Evolutionary conservation across 2,888 invertebrate genomes (phyloP).

Genomic region (Trissonchulus latispiculum): DNA sequence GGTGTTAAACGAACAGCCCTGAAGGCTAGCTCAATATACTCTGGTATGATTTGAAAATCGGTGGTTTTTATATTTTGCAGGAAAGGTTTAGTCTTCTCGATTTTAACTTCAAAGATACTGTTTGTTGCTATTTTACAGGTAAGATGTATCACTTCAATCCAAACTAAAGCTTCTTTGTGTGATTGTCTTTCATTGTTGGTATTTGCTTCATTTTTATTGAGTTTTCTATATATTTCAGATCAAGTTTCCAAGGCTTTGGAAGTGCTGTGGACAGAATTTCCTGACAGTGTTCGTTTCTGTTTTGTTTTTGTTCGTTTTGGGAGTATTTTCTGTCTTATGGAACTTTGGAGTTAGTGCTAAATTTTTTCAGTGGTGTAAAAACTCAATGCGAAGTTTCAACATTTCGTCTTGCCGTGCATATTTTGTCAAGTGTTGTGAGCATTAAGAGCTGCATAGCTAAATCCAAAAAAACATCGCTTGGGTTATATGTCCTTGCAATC

Average conservation of each 20-base stretch:
- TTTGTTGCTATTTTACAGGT: no score
- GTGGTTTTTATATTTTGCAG: not conserved
- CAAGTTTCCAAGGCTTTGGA: conserved; percentile 43
- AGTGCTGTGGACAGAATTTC: conserved; percentile 30
- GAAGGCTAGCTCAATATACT: conserved; percentile 40
- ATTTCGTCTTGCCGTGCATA: not conserved
- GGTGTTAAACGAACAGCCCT: conserved; percentile 43
- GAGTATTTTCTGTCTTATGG: no score
- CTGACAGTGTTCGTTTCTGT: not conserved
- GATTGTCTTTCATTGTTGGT: not conserved
- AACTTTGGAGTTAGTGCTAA: no score
- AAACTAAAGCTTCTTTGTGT: no score
- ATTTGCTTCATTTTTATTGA: not conserved
- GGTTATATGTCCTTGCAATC: no score
- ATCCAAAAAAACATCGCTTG: no score
- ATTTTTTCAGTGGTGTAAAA: conserved; percentile 18
- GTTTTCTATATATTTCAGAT: conserved; percentile 34
- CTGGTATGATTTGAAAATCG: conserved; percentile 32
- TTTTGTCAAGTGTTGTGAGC: no score
- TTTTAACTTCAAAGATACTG: no score
- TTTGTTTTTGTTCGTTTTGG: conserved; percentile 19
- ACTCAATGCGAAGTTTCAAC: not conserved
- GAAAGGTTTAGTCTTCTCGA: not conserved
- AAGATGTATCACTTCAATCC: no score
- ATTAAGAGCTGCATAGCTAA: no score